phyloP scores from a whole-genome alignment of 2,888 invertebrate species.

The Dromius quadrimaculatus region DNA sequence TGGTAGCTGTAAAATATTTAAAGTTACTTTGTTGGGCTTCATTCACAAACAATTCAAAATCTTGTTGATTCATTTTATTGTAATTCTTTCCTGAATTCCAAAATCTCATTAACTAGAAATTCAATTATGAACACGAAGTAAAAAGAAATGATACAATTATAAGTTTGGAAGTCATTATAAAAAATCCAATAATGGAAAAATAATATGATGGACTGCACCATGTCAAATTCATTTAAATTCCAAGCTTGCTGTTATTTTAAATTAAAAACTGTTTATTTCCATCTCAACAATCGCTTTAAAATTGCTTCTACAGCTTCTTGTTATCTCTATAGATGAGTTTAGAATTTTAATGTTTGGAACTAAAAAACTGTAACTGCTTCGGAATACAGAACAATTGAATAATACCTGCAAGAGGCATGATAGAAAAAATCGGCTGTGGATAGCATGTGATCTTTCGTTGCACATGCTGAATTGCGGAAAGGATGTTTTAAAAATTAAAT shows the following conservation, averaged over 20 bases:
- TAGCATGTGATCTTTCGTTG: too few relatives aligned
- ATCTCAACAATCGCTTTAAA: slow-evolving; percentile 17
- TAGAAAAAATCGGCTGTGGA: too few relatives aligned
- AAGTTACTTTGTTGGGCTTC: too few relatives aligned
- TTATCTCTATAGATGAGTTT: slow-evolving; percentile 14
- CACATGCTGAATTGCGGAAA: too few relatives aligned
- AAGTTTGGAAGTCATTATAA: not conserved
- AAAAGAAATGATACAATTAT: not conserved
- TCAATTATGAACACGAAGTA: not conserved
- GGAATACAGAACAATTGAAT: slow-evolving; percentile 23
- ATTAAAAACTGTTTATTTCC: slow-evolving; percentile 14
- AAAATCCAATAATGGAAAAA: not conserved
- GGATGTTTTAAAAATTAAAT: too few relatives aligned
- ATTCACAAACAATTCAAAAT: too few relatives aligned
- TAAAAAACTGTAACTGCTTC: slow-evolving; percentile 9
- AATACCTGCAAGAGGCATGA: not conserved
- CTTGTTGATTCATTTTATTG: too few relatives aligned
- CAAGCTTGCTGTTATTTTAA: not conserved
- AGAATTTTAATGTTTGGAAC: slow-evolving; percentile 22
- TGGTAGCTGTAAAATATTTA: too few relatives aligned
- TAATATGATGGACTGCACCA: too few relatives aligned
- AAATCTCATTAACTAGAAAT: too few relatives aligned
- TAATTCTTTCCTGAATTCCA: too few relatives aligned
- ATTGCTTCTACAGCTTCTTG: slow-evolving; percentile 15
- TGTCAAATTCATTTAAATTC: slow-evolving; percentile 17